Conservation (phyloP, 2,797 vertebrate species). For the Lacerta viridis region DNA sequence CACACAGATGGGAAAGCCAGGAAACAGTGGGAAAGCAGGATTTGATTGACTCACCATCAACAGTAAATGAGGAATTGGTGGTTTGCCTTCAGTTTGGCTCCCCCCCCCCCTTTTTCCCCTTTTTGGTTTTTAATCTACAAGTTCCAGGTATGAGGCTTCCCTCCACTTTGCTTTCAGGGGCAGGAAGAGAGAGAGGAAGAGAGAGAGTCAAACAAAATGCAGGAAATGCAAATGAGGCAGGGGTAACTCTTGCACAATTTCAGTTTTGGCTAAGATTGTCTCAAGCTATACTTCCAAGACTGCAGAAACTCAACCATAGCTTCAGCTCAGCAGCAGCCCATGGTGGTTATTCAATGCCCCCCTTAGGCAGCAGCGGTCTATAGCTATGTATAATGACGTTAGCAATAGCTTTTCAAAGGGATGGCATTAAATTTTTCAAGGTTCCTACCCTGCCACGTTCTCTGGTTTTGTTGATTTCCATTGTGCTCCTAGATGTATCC, state of each 20-base stretch:
- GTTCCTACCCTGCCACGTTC: background rate
- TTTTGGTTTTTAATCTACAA: constrained; percentile 73
- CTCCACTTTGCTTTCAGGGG: background rate
- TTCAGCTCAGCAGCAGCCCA: background rate
- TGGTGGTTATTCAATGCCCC: background rate
- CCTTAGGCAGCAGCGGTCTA: background rate
- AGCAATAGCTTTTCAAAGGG: background rate
- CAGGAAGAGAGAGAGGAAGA: background rate
- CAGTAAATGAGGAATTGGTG: constrained; percentile 77
- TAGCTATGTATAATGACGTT: background rate
- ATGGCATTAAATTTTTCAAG: background rate
- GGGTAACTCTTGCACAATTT: background rate
- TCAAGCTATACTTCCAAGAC: background rate
- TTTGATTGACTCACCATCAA: constrained; percentile 78
- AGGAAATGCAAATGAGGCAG: constrained; percentile 16
- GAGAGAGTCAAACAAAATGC: constrained; percentile 7
- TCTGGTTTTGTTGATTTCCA: background rate
- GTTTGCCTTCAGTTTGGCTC: constrained; percentile 64
- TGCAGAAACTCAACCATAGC: background rate
- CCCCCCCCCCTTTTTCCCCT: constrained; percentile 59
- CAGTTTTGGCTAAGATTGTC: background rate
- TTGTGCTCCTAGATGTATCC: background rate
- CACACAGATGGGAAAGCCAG: constrained; percentile 76
- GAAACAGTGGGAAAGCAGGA: constrained; percentile 75
- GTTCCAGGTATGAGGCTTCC: constrained; percentile 66